Base-by-base conservation (phyloP, 2,113 vertebrate species). In the Azemiops feae region DNA sequence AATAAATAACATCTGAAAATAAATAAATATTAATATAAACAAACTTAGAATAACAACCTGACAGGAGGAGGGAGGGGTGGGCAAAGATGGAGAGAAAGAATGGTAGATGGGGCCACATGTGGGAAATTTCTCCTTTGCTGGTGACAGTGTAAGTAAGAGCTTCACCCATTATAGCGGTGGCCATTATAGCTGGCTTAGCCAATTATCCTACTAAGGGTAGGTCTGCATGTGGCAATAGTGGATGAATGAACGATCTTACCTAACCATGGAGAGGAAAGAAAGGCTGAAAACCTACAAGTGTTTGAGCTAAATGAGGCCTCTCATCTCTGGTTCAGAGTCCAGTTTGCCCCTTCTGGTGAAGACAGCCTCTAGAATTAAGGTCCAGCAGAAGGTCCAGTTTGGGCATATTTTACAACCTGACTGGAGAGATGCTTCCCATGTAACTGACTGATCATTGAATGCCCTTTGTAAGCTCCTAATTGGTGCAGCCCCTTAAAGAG, bases 1-100 rank as follows among this genome's bases (percentile, higher is more conserved):
- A 98, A 98, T 98, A 98, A 98, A 98, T 98, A 98, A 98, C 95
- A 97, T 97, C 96, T 98, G 97, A 97, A 98, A 97, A 98, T 98
- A 98, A 98, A 98, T 98, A 98, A 98, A 98, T 97, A 98, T 97
- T 96, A 97, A 97, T 91, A 97, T 96, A 96, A 94, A 98, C 97
- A 96, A 96, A 97, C 95, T 96, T 92, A 97, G 94, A 92, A 91
- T 64, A 91, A 92, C 93, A 92, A 94, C 93, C 93, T 87, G 74
- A 90, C 34, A 43, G 57, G 85, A 60, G 96, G 96, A 93, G 93
- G 92, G 91, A 92, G 81, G 93, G 91, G 94, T 81, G 88, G 95
- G 85, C 92, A 94, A 86, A 94, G 96, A 93, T 94, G 93, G 95
- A 95, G 96, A 95, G 95, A 95, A 91, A 94, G 89, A 93, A 91